Evolutionary conservation across 1,140 invertebrate species (phyloP), one percentile per base, ranked within the genome.

Genomic region (Drosophila dunni): DNA sequence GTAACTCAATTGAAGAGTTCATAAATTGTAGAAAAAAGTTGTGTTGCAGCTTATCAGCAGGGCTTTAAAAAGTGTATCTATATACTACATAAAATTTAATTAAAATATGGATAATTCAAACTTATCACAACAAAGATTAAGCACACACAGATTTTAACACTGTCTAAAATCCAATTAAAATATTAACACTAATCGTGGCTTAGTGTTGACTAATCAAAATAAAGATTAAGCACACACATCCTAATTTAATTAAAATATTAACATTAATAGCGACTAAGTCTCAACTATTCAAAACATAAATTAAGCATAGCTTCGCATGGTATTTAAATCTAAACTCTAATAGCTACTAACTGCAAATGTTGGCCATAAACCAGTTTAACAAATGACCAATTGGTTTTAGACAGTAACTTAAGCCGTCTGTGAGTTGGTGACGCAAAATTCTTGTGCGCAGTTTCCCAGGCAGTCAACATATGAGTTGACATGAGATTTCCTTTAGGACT

Each of bases 1-100:
- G 75, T 79, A 73, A 46, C 33, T 53, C 56, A 66, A 72, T 72
- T 72, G 46, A 66, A 29, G 58, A 51, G 24, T 66, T 51, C 33
- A 5, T 34, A 33, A 34, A 20, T 68, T 46, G 6, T 2, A 9
- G 9, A 20, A 9, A 51, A 60, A 56, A 34, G 33, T 54, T 54
- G 9, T n/a, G 10, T 42, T 42, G 1, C 1, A 13, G 5, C 40
- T 42, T 42, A 42, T 42, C 40, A n/a, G 4, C 17, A 1, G 17
- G 0, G 17, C 17, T 20, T 20, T 20, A 42, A 13, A n/a, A n/a
- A n/a, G n/a, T n/a, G n/a, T n/a, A n/a, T n/a, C n/a, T n/a, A n/a
- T n/a, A n/a, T n/a, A n/a, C n/a, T n/a, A n/a, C 24, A 3, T 3
- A 29, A 29, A 29, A 3, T 29, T 29, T 29, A 29, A 29, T 29